phyloP scores from a whole-genome alignment of 35 echinoderm and acorn worm species.

The Ophioderma brevispina region DNA sequence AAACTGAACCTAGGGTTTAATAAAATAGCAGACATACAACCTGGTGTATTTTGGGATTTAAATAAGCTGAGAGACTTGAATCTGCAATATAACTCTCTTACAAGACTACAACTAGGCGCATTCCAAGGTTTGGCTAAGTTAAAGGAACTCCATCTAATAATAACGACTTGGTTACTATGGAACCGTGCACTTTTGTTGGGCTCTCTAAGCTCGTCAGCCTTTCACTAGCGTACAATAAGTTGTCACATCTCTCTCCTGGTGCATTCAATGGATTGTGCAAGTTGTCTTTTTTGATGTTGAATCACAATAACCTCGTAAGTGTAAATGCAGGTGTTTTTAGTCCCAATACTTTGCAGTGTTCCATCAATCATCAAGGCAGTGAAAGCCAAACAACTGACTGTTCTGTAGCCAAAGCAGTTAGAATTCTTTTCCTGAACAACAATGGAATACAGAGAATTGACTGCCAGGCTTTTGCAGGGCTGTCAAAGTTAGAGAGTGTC shows the following conservation, averaged over 20 bases:
- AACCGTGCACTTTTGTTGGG: background rate
- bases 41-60: background rate
- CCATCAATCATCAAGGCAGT: too few species aligned
- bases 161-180: background rate
- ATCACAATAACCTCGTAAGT: background rate
- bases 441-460: background rate
- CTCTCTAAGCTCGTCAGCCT: background rate
- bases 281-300: background rate
- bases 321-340: background rate
- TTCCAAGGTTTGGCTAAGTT: background rate
- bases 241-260: background rate
- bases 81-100: background rate
- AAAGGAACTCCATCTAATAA: background rate
- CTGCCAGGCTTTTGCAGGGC: background rate
- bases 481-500: background rate
- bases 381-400: background rate
- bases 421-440: background rate
- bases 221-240: background rate
- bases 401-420: background rate
- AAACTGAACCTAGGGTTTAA: background rate
- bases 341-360: background rate
- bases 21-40: background rate
- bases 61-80: background rate
- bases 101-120: background rate
- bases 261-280: background rate